Base-by-base conservation (phyloP, 2,888 invertebrate species). In the Dicranocentrus wangi region DNA sequence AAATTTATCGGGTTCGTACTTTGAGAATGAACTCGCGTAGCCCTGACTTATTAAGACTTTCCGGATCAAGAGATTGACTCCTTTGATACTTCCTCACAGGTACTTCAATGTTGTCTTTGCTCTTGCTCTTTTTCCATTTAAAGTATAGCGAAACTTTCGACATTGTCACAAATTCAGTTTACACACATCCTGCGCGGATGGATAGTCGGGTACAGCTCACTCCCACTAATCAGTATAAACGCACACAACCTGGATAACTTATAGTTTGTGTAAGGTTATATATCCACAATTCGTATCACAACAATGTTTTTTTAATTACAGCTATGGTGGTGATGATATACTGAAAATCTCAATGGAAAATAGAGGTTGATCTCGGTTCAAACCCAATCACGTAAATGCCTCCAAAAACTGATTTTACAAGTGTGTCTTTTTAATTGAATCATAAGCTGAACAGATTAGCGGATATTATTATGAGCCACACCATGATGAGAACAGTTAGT, bases 31-130 rank as follows among this genome's bases (percentile, higher is more conserved):
- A 90, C 53, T 91, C 88, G 71, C 91, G 90, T 83, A 93, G 91
- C 42, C 93, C 94, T 79, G 93, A 93, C 73, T 92, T 90, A 87
- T 93, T 93, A 87, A 94, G 89, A 8, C 93, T 91, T 84, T 92
- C 91, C 28, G 93, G 92, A 88, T 94, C 94, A 88, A 94, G 89
- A 0, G 94, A 94, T 82, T 93, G 90, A 88, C 93, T 94, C 71
- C 94, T 91, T 10, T 94, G 93, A 39, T 77, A 77, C 84, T 84
- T 82, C 53, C 75, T 69, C 7, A 76, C 80, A 39, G 80, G 55
- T 28, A 81, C 55, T 39, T 86, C 82, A 58, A 85, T 84, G 60
- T 85, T 86, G 23, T 85, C 86, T 63, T 85, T 84, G 66, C 86
- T 86, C 68, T 85, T 85, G 39, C 92, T 91, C 86, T 92, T 92